Conservation (phyloP, 1,140 invertebrate species). For the Meloidogyne floridensis region DNA sequence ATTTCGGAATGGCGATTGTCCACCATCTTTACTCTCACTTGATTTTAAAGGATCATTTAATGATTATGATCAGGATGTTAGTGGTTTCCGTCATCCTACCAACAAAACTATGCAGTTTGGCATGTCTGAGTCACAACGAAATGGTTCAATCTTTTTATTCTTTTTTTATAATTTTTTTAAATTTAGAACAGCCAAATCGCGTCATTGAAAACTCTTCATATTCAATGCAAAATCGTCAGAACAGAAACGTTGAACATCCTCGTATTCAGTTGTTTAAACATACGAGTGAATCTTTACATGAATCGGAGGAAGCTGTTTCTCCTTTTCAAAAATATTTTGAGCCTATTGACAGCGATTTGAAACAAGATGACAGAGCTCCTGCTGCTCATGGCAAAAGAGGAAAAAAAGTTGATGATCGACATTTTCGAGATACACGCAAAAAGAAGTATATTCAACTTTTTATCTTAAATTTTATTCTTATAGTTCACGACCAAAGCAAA, state of each 20-base stretch:
- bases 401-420: not conserved
- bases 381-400: not conserved
- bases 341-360: not conserved
- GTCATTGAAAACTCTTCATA: not conserved
- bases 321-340: conserved; percentile 1
- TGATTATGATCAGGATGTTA: not conserved
- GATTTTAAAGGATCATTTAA: not conserved
- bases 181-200: not conserved
- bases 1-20: conserved; percentile 1
- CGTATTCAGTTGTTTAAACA: not conserved
- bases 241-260: not conserved
- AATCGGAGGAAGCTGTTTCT: not conserved
- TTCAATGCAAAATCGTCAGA: not conserved
- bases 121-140: not conserved
- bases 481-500: not conserved
- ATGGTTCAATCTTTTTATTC: not conserved
- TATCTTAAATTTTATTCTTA: not conserved
- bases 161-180: not conserved
- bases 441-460: not conserved
- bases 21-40: conserved; percentile 28
- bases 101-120: not conserved
- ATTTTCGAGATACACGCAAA: too few relatives aligned
- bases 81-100: not conserved
- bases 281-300: not conserved
- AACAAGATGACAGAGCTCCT: not conserved